phyloP scores from a whole-genome alignment of 2,113 vertebrate species.

The Dascyllus trimaculatus region DNA sequence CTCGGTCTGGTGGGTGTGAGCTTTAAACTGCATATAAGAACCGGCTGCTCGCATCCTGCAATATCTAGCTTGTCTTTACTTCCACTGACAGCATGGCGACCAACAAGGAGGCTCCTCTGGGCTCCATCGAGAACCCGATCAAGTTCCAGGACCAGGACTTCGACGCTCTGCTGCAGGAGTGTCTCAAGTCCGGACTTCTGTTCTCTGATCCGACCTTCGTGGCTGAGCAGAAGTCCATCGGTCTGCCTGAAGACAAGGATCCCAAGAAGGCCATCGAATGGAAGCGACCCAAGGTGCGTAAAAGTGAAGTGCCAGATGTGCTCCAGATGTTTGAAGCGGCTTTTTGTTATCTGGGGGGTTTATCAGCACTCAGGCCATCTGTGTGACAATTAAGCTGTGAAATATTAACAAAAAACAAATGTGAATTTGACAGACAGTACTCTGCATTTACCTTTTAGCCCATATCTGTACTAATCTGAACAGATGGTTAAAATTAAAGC shows the following conservation, averaged over 20 bases:
- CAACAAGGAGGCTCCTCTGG: constrained; percentile 40
- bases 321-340: background rate
- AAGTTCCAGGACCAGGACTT: constrained; percentile 75
- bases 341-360: background rate
- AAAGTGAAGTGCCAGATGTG: background rate
- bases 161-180: constrained; percentile 52
- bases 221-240: constrained; percentile 81
- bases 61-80: background rate
- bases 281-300: constrained; percentile 80
- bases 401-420: background rate
- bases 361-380: no score
- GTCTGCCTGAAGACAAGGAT: constrained; percentile 77
- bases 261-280: constrained; percentile 80
- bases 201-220: constrained; percentile 82
- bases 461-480: no score
- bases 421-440: no score
- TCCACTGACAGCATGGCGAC: constrained; percentile 53
- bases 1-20: constrained; percentile 52
- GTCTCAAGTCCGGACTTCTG: constrained; percentile 66
- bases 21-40: constrained; percentile 56
- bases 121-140: constrained; percentile 78
- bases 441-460: no score
- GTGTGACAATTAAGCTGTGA: no score
- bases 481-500: no score
- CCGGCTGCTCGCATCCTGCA: background rate